Percentiles rank a stretch among this genome's conserved stretches.
Evolutionary conservation across 2,888 invertebrate genomes (phyloP).

Genomic region (Alentia gelatinosa): DNA sequence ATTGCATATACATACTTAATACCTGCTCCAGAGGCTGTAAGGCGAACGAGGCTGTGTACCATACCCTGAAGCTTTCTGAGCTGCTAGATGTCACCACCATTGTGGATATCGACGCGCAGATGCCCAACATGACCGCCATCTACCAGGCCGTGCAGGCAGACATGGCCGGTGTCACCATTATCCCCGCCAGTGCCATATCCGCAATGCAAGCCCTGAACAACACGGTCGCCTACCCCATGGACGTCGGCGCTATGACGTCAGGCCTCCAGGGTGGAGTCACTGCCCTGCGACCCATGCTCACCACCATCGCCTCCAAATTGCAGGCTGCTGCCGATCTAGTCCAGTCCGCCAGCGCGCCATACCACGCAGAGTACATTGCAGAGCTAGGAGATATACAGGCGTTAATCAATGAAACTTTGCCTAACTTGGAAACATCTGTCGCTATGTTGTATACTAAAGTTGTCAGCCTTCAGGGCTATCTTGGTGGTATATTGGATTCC

Average conservation of each 20-base stretch:
- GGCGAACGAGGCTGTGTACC: background rate
- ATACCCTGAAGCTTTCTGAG: background rate
- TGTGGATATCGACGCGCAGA: slow-evolving; percentile 30
- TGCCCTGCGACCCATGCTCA: background rate
- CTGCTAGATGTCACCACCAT: background rate
- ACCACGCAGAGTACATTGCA: background rate
- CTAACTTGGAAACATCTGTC: background rate
- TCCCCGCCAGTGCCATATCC: background rate
- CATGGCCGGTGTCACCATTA: background rate
- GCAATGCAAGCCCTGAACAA: background rate
- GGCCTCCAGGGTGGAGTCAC: background rate
- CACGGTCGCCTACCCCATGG: background rate
- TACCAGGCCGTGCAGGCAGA: background rate
- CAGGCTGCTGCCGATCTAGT: background rate
- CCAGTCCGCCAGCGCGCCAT: background rate
- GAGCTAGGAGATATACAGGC: background rate
- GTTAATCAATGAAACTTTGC: background rate
- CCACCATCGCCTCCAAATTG: background rate
- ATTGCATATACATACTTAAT: no score
- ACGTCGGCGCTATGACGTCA: background rate
- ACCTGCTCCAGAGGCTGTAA: background rate
- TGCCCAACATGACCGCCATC: slow-evolving; percentile 21
- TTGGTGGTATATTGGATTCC: background rate
- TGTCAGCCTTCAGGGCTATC: background rate
- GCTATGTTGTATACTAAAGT: background rate